Evolutionary conservation across 2,113 vertebrate genomes (phyloP).

Genomic region (Ramphastos sulfuratus): DNA sequence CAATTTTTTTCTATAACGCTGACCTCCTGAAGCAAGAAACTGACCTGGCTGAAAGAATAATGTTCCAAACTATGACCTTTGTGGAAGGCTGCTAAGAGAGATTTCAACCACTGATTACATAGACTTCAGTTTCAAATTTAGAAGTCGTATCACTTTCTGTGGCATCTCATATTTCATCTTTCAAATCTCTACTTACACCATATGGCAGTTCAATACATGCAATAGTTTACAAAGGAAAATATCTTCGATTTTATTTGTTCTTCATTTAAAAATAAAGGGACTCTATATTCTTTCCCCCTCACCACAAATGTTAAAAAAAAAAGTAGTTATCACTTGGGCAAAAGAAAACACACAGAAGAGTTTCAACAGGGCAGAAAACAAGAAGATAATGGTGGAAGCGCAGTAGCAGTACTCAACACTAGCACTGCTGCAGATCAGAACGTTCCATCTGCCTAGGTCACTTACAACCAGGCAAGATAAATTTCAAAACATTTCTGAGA

Average conservation of each 20-base stretch:
- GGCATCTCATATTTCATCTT: background rate
- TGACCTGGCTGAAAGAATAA: background rate
- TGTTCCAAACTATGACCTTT: background rate
- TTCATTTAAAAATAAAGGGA: background rate
- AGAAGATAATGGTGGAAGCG: background rate
- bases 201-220: background rate
- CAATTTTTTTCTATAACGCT: background rate
- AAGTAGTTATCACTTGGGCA: background rate
- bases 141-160: background rate
- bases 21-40: background rate
- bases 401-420: background rate
- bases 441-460: background rate
- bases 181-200: background rate
- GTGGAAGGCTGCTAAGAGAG: background rate
- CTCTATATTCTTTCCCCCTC: background rate
- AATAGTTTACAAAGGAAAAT: background rate
- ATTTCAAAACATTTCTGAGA: background rate
- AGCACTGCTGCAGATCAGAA: background rate
- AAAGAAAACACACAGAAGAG: background rate
- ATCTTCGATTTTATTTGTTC: background rate
- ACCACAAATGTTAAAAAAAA: background rate
- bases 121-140: conserved; percentile 12
- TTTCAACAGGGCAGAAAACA: background rate
- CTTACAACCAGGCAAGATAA: background rate
- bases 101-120: background rate